phyloP scores from a whole-genome alignment of 2,113 vertebrate genomes.

The Sylvicapra grimmia region DNA sequence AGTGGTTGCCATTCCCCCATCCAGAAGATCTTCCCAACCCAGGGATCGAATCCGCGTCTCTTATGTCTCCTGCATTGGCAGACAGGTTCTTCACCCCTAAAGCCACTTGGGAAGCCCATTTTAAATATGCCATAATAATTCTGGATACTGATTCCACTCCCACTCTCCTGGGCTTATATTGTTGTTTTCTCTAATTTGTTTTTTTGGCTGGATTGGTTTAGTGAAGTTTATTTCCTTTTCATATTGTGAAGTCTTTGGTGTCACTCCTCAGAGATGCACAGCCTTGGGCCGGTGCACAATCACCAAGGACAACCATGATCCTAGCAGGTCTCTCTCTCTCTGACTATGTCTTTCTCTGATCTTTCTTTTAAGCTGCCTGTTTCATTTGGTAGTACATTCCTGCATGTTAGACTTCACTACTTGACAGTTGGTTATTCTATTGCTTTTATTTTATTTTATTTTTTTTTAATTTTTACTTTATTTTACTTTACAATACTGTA shows the following conservation, averaged over 20 bases:
- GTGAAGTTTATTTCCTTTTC: neutral
- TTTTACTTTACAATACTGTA: too few species aligned
- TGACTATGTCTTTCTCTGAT: neutral
- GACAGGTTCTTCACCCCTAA: neutral
- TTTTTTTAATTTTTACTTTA: too few species aligned
- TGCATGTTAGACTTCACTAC: neutral
- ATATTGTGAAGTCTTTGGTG: neutral
- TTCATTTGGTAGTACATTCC: neutral
- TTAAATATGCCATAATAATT: neutral
- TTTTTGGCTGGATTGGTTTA: neutral
- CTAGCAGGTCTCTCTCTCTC: neutral
- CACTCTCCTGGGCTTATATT: neutral
- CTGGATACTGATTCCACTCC: too few species aligned
- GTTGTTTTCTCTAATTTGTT: neutral
- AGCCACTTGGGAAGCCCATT: neutral
- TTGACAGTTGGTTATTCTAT: neutral
- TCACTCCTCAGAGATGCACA: neutral
- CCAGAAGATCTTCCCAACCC: neutral
- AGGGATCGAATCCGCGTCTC: accelerated
- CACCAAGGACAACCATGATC: neutral
- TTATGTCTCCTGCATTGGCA: neutral
- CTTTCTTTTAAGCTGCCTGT: neutral
- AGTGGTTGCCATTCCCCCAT: neutral
- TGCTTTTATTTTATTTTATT: too few species aligned
- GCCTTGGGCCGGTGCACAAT: neutral